Evolutionary conservation across 2,797 vertebrate genomes (phyloP), one percentile per base, ranked within the genome.

Genomic region (Hybognathus amarus): DNA sequence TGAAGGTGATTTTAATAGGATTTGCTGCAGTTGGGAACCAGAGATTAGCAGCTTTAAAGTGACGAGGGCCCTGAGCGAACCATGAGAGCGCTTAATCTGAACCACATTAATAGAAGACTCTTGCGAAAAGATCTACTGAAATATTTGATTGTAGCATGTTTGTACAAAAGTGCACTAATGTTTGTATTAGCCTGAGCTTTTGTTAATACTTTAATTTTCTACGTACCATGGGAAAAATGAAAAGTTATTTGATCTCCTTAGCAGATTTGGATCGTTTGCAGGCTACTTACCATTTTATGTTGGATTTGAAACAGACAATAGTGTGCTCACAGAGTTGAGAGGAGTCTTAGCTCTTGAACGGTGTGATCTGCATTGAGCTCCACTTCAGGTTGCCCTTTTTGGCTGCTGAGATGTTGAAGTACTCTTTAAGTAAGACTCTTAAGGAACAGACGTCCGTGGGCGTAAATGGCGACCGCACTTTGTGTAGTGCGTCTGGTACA

Each of bases 1-100:
- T 93, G 91, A 92, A 94, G 94, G 94, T 94, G 94, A 94, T 93
- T 92, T 93, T 95, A 95, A 95, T 96, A 95, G 94, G 95, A 95
- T 95, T 95, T 94, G 89, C 91, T 93, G 90, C 91, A 88, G 92
- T 95, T 94, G 93, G 91, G 88, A 95, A 95, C 90, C 90, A 93
- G 91, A 94, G 94, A 95, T 96, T 95, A 95, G 93, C 89, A 90
- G 94, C 93, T 95, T 95, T 95, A 94, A 91, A 92, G 89, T 90
- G 89, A 86, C 1, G 89, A 87, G 90, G 89, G 88, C 54, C 87
- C 90, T 85, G n/a, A 92, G 92, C 85, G 76, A 91, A 93, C 93
- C 90, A 90, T 88, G 89, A 90, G 91, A 92, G 88, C 5, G 20
- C 90, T 94, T 94, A 94, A 94, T 95, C 93, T 93, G 91, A 89